Base-by-base conservation (phyloP, 2,888 invertebrate genomes). In the Thalpophila matura region DNA sequence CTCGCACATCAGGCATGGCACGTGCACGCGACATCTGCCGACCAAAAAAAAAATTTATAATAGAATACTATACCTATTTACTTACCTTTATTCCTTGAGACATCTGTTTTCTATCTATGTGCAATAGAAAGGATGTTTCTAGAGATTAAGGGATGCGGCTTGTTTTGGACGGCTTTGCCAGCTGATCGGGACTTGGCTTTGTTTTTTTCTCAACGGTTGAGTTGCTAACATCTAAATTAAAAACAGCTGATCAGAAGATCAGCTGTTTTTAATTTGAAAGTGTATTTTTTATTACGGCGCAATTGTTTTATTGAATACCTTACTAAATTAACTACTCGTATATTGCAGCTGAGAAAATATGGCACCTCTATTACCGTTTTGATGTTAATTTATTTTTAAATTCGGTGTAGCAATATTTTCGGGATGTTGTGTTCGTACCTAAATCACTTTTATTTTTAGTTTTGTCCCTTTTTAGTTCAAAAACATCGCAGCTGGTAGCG, bases 1-100 rank as follows among this genome's bases (percentile, higher is more conserved):
- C 79, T 45, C 16, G 20, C 76, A 79, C 87, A 89, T 83, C 86
- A 80, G 87, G 86, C 82, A 54, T 66, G 89, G 92, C 93, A 91
- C 93, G 94, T 92, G 92, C 91, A 80, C 51, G 37, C 82, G 85
- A 89, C 94, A 94, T 92, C 94, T 94, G 94, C 89, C 77, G 79
- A 67, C 78, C 76, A 81, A 89, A 91, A 89, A 83, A 79, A 80
- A 79, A 82, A 86, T 83, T 47, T 83, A 82, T 83, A 85, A 82
- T 81, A 84, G 78, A 54, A 83, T 59, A 60, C 61, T 72, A 77
- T 86, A n/a, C 86, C 82, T 72, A 61, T 64, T 84, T 87, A 89
- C 88, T 87, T 89, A 89, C 88, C 86, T 89, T 88, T 87, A 86
- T 85, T 85, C 86, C 82, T 80, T 82, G 76, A 69, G 70, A 77